A percentile compares a stretch with the other conserved stretches of the same genome.
These are phyloP conservation scores for Brachionus sp. DNA, from an alignment of 1,140 invertebrate genomes.

Conservation along the genomic window DNA sequence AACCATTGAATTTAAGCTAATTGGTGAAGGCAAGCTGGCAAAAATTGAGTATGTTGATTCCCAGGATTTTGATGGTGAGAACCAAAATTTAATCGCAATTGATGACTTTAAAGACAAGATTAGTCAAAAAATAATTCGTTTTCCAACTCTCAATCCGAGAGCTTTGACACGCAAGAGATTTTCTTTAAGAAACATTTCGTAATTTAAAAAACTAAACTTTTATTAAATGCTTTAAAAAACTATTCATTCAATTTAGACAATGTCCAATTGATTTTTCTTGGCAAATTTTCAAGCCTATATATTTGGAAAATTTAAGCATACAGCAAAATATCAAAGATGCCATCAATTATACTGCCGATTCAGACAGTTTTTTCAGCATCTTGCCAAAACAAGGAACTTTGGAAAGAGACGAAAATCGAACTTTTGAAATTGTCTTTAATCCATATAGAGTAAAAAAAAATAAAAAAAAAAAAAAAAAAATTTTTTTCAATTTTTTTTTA, in stretches of 20 bases:
- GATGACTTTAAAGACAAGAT: constrained; percentile 34
- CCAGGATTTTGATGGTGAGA: not conserved
- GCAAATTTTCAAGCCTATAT: constrained; percentile 28
- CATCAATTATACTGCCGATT: not conserved
- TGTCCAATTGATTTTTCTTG: constrained; percentile 44
- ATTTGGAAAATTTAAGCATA: not conserved
- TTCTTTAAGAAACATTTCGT: constrained; percentile 29
- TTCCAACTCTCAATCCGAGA: constrained; percentile 13
- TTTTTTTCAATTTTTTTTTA: not conserved
- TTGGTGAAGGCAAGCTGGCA: constrained; percentile 50
- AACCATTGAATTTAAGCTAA: constrained; percentile 54
- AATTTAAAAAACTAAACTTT: no score
- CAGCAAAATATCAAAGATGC: not conserved
- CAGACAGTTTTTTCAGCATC: not conserved
- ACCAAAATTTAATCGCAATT: not conserved
- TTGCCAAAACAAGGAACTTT: constrained; percentile 27
- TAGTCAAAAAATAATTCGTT: constrained; percentile 5
- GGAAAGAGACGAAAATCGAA: constrained; percentile 36
- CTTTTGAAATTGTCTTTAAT: constrained; percentile 43
- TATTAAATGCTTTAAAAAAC: no score
- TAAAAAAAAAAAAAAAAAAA: not conserved
- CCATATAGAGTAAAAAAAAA: not conserved
- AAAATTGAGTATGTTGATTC: constrained; percentile 17
- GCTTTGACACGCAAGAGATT: not conserved
- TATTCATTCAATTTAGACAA: not conserved